Base-by-base conservation (phyloP, 2,888 invertebrate species). In the Ligdia adustata region DNA sequence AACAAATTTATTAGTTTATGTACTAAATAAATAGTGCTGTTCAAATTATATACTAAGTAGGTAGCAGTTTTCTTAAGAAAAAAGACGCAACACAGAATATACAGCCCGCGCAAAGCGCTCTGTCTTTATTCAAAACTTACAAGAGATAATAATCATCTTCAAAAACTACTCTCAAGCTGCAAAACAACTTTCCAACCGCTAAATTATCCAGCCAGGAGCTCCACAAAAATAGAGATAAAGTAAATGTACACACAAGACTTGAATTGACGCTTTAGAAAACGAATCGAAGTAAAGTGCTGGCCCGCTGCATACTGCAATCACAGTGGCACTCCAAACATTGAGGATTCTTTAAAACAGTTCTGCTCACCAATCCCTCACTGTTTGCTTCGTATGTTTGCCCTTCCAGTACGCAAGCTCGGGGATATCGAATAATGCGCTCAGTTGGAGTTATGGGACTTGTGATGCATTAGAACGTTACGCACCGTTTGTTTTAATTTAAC, bases 291-390 rank as follows among this genome's bases (percentile, higher is more conserved):
- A 59, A 62, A 62, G 55, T 58, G 55, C 65, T 52, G 65, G 58
- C 55, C 64, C 62, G 52, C 57, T 62, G 62, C 60, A 64, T 61
- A 55, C 48, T 52, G 62, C 66, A 69, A 70, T 70, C 66, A 67
- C 62, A 60, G 62, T 49, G 56, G 55, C 63, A 64, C 64, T 63
- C 62, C 60, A 64, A 61, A 62, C 63, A 64, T 59, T 60, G 62
- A 57, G 57, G 66, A 65, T 65, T 66, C 66, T 64, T 64, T 66
- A 62, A 64, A 66, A 65, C 62, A 53, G 63, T 63, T 64, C 57
- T 49, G 55, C 58, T 45, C 48, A 58, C 57, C 55, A 51, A 57
- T 55, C 45, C 51, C 28, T 54, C 48, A 45, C 29, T 55, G 51
- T 58, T 57, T 57, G 52, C 32, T 22, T 29, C 5, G 16, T 22